phyloP scores from a whole-genome alignment of 1,140 invertebrate genomes.

The Pinna nobilis region DNA sequence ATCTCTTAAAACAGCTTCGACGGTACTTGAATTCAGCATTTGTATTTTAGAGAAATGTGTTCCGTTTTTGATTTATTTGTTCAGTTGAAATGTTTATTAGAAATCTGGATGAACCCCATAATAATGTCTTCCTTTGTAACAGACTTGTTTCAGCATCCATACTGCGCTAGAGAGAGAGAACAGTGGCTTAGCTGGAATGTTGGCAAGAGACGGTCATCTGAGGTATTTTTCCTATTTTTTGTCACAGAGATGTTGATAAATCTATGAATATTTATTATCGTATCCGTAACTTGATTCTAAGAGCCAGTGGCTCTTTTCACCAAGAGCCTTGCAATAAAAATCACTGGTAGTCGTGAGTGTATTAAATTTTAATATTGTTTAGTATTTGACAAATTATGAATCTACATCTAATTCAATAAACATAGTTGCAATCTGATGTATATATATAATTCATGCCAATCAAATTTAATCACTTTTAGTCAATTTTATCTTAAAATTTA shows the following conservation, averaged over 20 bases:
- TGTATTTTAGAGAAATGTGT: no score
- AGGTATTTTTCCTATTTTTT: slow-evolving; percentile 70
- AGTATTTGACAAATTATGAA: no score
- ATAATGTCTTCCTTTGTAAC: not conserved
- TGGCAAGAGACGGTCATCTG: slow-evolving; percentile 77
- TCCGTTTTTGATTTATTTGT: no score
- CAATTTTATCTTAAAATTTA: not conserved
- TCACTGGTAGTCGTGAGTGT: no score
- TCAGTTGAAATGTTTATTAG: not conserved
- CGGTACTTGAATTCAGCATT: not conserved
- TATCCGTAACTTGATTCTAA: no score
- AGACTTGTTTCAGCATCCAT: slow-evolving; percentile 74
- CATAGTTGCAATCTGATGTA: not conserved
- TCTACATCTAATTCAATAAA: no score
- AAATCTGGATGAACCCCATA: not conserved
- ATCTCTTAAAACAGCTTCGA: no score
- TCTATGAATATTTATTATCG: slow-evolving; percentile 67
- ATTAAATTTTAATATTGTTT: no score
- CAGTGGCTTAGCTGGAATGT: slow-evolving; percentile 76
- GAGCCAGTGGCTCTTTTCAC: no score
- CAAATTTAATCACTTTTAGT: not conserved
- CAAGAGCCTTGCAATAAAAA: no score
- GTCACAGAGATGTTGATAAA: slow-evolving; percentile 75
- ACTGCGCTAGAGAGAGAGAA: slow-evolving; percentile 72
- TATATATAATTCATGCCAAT: not conserved